Evolutionary conservation across 2,888 invertebrate genomes (phyloP).

Genomic region (Orchestes rusci): DNA sequence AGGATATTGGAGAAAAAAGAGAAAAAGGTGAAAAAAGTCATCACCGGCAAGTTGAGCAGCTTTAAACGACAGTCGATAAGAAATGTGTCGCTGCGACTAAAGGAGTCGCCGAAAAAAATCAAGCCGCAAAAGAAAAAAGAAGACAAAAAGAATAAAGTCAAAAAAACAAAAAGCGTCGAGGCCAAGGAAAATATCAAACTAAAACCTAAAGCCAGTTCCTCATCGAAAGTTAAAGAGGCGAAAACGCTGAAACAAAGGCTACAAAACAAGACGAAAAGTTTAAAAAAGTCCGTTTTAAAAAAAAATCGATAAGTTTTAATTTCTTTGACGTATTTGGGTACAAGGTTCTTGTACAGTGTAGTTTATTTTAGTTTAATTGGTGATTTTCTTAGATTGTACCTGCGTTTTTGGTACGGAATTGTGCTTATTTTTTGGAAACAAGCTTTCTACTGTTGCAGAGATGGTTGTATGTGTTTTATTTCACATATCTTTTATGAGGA

Average conservation of each 20-base stretch:
- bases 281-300: constrained; percentile 20
- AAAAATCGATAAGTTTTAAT: constrained; percentile 6
- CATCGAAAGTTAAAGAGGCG: no score
- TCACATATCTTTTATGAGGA: constrained; percentile 24
- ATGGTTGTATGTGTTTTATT: constrained; percentile 19
- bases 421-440: constrained; percentile 6
- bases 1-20: neutral
- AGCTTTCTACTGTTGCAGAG: constrained; percentile 2
- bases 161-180: constrained; percentile 1
- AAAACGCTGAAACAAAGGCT: constrained; percentile 25
- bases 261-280: constrained; percentile 28
- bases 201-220: no score
- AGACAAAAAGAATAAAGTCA: neutral
- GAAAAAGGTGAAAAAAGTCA: neutral
- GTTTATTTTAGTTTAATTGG: no score
- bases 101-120: constrained; percentile 10
- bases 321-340: constrained; percentile 4
- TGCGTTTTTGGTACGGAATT: no score
- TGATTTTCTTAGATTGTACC: no score
- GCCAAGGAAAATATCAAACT: constrained; percentile 20
- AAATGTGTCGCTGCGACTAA: constrained; percentile 23
- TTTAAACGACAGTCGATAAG: constrained; percentile 25
- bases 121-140: neutral
- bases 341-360: no score
- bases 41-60: constrained; percentile 16